phyloP scores from a whole-genome alignment of 2,888 invertebrate genomes.

The Aphodius sticticus region DNA sequence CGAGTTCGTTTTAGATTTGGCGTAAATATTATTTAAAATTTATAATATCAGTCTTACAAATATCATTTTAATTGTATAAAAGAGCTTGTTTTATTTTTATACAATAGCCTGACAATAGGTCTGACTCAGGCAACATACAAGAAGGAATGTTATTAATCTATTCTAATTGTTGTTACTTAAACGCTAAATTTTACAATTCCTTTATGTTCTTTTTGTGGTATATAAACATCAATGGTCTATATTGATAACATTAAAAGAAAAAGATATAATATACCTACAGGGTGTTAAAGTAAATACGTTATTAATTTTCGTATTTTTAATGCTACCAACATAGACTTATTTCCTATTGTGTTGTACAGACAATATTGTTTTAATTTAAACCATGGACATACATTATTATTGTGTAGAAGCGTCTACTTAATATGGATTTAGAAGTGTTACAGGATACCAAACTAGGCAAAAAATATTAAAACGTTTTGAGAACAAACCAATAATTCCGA shows the following conservation, averaged over 20 bases:
- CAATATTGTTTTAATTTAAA: neutral
- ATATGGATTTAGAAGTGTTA: neutral
- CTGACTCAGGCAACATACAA: neutral
- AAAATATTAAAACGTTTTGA: neutral
- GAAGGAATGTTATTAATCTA: neutral
- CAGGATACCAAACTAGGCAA: neutral
- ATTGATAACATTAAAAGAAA: no score
- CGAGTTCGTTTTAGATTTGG: neutral
- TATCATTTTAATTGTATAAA: neutral
- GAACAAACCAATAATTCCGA: no score
- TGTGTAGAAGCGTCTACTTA: neutral
- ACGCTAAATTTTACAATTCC: neutral
- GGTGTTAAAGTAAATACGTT: no score
- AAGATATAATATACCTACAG: no score
- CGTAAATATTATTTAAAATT: neutral
- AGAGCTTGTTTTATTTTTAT: conserved; percentile 1
- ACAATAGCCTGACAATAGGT: neutral
- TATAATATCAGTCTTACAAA: neutral
- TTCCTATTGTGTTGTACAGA: neutral
- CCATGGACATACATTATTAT: neutral
- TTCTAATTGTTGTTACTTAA: neutral
- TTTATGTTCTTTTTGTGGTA: neutral
- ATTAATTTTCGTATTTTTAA: no score
- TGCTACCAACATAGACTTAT: neutral
- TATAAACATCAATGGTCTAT: no score